Base-by-base conservation (phyloP, 2,888 invertebrate species). In the Mythimna loreyi region DNA sequence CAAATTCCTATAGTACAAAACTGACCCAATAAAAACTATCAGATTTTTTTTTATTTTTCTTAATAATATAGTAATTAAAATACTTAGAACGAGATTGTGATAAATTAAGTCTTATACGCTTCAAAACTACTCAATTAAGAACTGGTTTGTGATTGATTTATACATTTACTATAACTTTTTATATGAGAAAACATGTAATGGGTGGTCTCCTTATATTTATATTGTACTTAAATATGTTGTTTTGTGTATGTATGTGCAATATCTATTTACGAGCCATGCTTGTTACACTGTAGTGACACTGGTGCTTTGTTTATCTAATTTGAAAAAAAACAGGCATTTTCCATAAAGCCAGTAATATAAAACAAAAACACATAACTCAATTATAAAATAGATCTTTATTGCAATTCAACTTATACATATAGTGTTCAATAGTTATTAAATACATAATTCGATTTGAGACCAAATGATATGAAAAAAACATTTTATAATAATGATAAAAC, bases 241-340 rank as follows among this genome's bases (percentile, higher is more conserved):
- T 25, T 67, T 66, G 47, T 65, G 53, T 64, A 49, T 62, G 68
- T 68, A 57, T 62, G 65, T 73, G 68, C 52, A 77, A n/a, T 52
- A 28, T 55, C 1, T 33, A n/a, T 55, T 50, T 56, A 60, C 25
- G 13, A 40, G 40, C 19, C n/a, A 65, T 9, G 53, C 55, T 73
- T 65, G 53, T 58, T 73, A 68, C 69, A 67, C 64, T 78, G 74
- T 66, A 74, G 66, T 66, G 66, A 74, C 62, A 63, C n/a, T 45
- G 30, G 47, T 16, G 19, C 30, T 56, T 49, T 62, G 28, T 67
- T 1, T 53, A 55, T 45, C 0, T n/a, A 0, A 16, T 23, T 1
- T n/a, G n/a, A n/a, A n/a, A 36, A 47, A 55, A 36, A 11, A 4
- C 33, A 2, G 1, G 9, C 4, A 9, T 23, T 52, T 43, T 19